Conservation (phyloP, 1,140 invertebrate genomes). For the Drosophila murphyi region DNA sequence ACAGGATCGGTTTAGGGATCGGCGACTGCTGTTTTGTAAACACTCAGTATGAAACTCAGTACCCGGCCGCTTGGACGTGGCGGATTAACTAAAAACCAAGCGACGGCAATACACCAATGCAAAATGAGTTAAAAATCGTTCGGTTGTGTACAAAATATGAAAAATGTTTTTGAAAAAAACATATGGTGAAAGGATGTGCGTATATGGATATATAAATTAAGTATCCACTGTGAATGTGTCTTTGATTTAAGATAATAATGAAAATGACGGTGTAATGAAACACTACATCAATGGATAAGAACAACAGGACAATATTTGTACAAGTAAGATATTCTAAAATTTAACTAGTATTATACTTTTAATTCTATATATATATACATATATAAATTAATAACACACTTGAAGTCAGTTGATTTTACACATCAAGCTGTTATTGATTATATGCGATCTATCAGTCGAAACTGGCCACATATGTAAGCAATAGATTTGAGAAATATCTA, state of each 20-base stretch:
- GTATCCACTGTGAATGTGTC: background rate
- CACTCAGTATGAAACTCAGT: slow-evolving; percentile 80
- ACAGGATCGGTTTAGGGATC: slow-evolving; percentile 48
- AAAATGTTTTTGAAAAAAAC: slow-evolving; percentile 18
- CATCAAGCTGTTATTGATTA: too few relatives aligned
- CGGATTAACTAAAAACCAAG: slow-evolving; percentile 58
- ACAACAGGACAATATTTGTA: background rate
- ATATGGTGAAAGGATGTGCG: slow-evolving; percentile 24
- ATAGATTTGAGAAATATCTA: too few relatives aligned
- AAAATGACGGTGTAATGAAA: background rate
- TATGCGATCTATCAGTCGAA: too few relatives aligned
- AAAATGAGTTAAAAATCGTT: slow-evolving; percentile 57
- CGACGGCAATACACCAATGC: slow-evolving; percentile 14
- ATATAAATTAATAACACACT: too few relatives aligned
- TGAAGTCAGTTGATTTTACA: too few relatives aligned
- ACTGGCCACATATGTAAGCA: too few relatives aligned
- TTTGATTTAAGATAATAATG: background rate
- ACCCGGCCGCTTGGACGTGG: slow-evolving; percentile 67
- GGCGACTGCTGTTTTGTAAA: slow-evolving; percentile 79
- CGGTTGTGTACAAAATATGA: slow-evolving; percentile 55
- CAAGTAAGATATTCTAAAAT: too few relatives aligned
- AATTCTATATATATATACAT: too few relatives aligned
- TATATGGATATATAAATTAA: background rate
- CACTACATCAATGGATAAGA: background rate
- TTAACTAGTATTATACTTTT: too few relatives aligned